Base-by-base conservation (phyloP, 2,888 invertebrate species). In the Drosophila prostipennis region DNA sequence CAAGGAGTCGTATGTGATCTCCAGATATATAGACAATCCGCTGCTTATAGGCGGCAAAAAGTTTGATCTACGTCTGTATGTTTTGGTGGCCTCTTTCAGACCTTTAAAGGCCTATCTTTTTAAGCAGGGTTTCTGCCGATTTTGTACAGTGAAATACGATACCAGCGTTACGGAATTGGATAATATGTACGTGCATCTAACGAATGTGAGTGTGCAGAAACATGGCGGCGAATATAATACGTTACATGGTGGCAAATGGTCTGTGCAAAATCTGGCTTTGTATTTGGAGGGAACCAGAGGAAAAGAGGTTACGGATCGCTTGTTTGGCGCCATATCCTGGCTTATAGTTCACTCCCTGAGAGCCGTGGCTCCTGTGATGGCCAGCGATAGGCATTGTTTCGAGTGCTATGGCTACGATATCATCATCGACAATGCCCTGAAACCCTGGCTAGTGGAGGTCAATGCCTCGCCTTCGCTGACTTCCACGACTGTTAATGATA, bases 11-110 rank as follows among this genome's bases (percentile, higher is more conserved):
- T 98, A 98, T 92, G 98, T 98, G 51, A 98, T 99, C 90, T 98
- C 98, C n/a, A 96, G 96, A 93, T 98, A 98, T 90, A 98, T 98
- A 79, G 97, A 98, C 89, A 98, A 98, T 93, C 98, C 98, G n/a
- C 93, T 98, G 61, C 93, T 98, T 85, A 98, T 98, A 91, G 98
- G 98, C 32, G 98, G 98, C 2, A 98, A 98, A 93, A 98, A 98
- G 92, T 98, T 98, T 91, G 98, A 98, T 93, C 93, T 98, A 57
- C 94, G 98, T 0, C 93, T 98, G 53, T 98, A 98, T 91, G 97
- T 98, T 53, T 93, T 98, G 59, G 98, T 98, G 40, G 97, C 98
- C 45, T 98, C 98, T 3, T 98, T 98, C 91, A 94, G 98, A 39
- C 98, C 98, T 23, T 92, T 98, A 64, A 98, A 98, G 92, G 97